Conservation (phyloP, 2,113 vertebrate genomes). For the Ictalurus furcatus region DNA sequence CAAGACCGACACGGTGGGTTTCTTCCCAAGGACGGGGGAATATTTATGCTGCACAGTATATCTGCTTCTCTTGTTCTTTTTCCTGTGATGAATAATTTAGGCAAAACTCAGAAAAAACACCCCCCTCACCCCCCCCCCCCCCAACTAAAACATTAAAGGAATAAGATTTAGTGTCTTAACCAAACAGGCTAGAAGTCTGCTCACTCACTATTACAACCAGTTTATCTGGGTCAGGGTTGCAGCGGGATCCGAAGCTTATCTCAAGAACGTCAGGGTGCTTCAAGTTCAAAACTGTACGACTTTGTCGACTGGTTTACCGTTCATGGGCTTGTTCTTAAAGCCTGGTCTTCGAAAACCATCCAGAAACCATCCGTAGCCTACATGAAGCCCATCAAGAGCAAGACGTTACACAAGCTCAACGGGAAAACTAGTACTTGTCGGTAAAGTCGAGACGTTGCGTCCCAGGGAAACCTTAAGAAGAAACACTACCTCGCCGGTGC, state of each 20-base stretch:
- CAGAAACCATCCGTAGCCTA: background rate
- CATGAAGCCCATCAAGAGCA: background rate
- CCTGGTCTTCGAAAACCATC: background rate
- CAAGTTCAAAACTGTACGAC: background rate
- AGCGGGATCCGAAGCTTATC: background rate
- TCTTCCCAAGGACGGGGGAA: background rate
- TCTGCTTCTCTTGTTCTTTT: background rate
- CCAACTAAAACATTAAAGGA: background rate
- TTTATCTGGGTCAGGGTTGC: background rate
- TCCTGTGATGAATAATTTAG: slow-evolving; percentile 5
- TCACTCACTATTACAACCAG: background rate
- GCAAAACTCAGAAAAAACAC: background rate
- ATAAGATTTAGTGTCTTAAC: background rate
- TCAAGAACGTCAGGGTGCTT: background rate
- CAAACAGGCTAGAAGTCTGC: background rate
- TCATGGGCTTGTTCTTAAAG: background rate
- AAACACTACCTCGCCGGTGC: background rate
- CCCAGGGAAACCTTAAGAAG: slow-evolving; percentile 14
- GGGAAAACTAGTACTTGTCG: background rate
- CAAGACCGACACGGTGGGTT: slow-evolving; percentile 1
- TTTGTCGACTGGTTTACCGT: background rate
- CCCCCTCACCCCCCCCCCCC: no score
- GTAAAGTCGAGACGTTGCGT: slow-evolving; percentile 13
- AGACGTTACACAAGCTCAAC: background rate
- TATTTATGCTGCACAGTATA: slow-evolving; percentile 9